Evolutionary conservation across 2,888 invertebrate species (phyloP), one percentile per base, ranked within the genome.

Genomic region (Ischnus inquisitorius): DNA sequence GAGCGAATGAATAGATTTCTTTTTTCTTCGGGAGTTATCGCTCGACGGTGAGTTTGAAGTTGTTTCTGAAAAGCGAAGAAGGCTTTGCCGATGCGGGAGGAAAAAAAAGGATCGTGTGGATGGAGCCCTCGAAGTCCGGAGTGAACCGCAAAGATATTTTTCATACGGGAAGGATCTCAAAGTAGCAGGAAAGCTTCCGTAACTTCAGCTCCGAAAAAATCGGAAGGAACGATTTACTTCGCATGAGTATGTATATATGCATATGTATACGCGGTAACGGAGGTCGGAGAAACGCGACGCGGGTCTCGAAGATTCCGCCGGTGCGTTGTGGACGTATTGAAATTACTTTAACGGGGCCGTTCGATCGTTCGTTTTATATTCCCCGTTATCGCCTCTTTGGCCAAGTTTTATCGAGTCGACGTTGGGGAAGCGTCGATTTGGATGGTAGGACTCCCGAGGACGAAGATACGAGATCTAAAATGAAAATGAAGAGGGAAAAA

Each of bases 311-410:
- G 57, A 28, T 5, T 28, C 25, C 14, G 28, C 25, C 12, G 28
- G 22, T 12, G 28, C n/a, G 39, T 54, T 46, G 62, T 65, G 65
- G 62, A 80, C 68, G 62, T 75, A 60, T 60, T 25, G 62, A 62
- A 60, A 34, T 34, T 34, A 34, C 67, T 75, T 75, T 74, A 75
- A 80, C 67, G 80, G 67, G 14, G 10, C 41, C 16, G 54, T n/a
- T 62, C 68, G 68, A 68, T 78, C 48, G 76, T 71, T 67, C 79
- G 62, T 77, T 62, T 71, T 72, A 60, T 79, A 67, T 74, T 46
- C 64, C 46, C 5, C 19, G n/a, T n/a, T 28, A 22, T 67, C 57
- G 12, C 51, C 68, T 48, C 64, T 39, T 43, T 16, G 22, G 54
- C 22, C 41, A 39, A 19, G 34, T 76, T 72, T 54, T 41, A 57